Evolutionary conservation across 2,113 vertebrate genomes (phyloP).

Genomic region (Colaptes auratus): DNA sequence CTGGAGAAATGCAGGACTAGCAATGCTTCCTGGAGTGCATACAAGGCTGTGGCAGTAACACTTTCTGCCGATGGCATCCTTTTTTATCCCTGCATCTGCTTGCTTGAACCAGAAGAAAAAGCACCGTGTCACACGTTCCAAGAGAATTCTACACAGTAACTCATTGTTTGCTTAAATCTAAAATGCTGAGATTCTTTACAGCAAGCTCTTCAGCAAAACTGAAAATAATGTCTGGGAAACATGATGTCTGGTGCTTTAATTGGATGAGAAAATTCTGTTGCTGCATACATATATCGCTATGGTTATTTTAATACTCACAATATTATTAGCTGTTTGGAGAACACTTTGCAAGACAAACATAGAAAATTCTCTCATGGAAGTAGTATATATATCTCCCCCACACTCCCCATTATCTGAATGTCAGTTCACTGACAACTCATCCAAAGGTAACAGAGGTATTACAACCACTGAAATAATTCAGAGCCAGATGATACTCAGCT

Average conservation of each 20-base stretch:
- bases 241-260: not conserved
- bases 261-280: not conserved
- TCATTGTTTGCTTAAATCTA: not conserved
- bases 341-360: not conserved
- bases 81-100: not conserved
- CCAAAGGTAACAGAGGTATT: not conserved
- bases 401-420: not conserved
- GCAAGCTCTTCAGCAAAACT: not conserved
- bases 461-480: not conserved
- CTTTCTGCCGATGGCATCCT: fast-evolving
- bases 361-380: not conserved
- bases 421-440: not conserved
- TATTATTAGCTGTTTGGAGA: not conserved
- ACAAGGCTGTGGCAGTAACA: not conserved
- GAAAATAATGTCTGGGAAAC: not conserved
- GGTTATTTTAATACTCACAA: not conserved
- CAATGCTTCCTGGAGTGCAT: not conserved
- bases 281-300: not conserved
- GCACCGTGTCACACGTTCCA: fast-evolving
- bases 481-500: not conserved
- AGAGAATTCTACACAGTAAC: not conserved
- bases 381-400: not conserved
- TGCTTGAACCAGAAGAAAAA: not conserved
- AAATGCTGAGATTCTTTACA: not conserved
- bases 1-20: not conserved